Conservation (phyloP, 2,113 vertebrate genomes). For the Anser cygnoides region DNA sequence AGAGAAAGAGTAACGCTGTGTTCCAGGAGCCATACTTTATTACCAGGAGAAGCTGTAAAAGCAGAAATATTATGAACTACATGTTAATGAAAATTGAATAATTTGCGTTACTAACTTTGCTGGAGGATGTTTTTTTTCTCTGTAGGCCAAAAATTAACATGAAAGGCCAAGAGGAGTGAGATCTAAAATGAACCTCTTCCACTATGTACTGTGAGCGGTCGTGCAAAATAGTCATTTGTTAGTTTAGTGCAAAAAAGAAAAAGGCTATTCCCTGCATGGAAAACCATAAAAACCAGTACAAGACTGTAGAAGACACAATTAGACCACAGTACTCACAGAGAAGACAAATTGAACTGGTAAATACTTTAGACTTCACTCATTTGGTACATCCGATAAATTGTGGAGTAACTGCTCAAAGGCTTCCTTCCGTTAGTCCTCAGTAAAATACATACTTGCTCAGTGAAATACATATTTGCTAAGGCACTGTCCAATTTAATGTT, state of each 20-base stretch:
- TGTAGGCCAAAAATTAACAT: neutral
- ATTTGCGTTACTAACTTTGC: constrained; percentile 14
- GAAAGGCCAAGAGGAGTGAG: neutral
- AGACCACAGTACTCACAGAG: neutral
- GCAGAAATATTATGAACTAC: neutral
- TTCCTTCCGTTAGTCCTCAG: neutral
- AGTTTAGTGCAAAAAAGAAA: neutral
- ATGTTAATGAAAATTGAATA: neutral
- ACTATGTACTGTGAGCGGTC: neutral
- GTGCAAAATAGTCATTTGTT: neutral
- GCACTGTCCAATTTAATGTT: no score
- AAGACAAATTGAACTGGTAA: neutral
- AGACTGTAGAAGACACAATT: neutral
- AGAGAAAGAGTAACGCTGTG: neutral
- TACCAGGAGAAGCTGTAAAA: constrained; percentile 3
- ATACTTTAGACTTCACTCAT: neutral
- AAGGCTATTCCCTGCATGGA: neutral
- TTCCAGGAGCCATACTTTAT: neutral
- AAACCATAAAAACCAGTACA: neutral
- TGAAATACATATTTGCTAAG: no score
- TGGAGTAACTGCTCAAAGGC: neutral
- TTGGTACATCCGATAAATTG: neutral
- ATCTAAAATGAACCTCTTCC: neutral
- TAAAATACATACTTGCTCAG: neutral
- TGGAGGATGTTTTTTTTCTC: neutral